phyloP scores from a whole-genome alignment of 2,113 vertebrate species.

The Ptychochromis oligacanthus region DNA sequence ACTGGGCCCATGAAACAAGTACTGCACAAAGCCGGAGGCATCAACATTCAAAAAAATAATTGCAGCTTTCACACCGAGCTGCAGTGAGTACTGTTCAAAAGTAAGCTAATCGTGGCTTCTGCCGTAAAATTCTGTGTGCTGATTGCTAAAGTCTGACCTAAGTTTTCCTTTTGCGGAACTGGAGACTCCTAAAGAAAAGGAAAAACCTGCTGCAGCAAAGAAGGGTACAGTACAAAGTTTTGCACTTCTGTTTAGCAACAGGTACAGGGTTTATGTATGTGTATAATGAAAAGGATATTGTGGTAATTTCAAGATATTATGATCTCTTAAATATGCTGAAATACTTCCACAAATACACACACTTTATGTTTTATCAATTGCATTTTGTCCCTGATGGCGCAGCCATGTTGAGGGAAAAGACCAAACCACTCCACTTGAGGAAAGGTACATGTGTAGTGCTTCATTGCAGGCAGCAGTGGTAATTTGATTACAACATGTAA shows the following conservation, averaged over 20 bases:
- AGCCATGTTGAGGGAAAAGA: slow-evolving; percentile 29
- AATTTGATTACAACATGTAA: slow-evolving; percentile 19
- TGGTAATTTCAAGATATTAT: not conserved
- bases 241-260: not conserved
- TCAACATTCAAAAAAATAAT: not conserved
- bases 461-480: slow-evolving; percentile 21
- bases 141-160: not conserved
- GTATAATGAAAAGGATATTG: not conserved
- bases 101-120: not conserved
- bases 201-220: slow-evolving; percentile 51
- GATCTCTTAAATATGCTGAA: not conserved
- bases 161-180: slow-evolving; percentile 43
- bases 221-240: slow-evolving; percentile 55
- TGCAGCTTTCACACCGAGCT: not conserved
- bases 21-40: not conserved
- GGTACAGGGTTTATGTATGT: not conserved
- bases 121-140: not conserved
- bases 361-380: not conserved
- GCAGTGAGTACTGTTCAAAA: not conserved
- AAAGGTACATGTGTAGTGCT: slow-evolving; percentile 44
- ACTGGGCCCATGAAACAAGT: not conserved
- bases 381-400: slow-evolving; percentile 30
- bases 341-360: not conserved
- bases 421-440: slow-evolving; percentile 35
- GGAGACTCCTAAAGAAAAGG: slow-evolving; percentile 50